Base-by-base conservation (phyloP, 2,797 vertebrate genomes). In the Cirrhinus molitorella region DNA sequence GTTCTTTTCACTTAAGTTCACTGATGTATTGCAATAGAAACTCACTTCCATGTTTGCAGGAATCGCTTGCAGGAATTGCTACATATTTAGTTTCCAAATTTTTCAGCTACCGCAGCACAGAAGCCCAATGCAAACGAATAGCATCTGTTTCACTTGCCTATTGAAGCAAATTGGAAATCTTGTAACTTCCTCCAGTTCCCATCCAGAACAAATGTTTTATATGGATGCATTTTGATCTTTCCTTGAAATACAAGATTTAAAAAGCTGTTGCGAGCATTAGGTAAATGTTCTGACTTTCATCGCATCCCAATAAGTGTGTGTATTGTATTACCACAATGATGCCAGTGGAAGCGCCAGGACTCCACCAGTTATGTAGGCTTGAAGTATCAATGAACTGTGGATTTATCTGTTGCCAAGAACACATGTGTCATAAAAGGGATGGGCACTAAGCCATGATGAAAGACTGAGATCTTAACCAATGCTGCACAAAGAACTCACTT, bases 401-500 rank as follows among this genome's bases (percentile, higher is more conserved):
- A 53, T 66, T 74, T 74, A 82, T 82, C 59, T 66, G 80, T 66
- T 82, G 45, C 59, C 47, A 75, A 66, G 45, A 66, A 63, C 40
- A 51, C 61, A 43, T 70, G n/a, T 70, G 25, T 82, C 45, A 74
- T 55, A 66, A 82, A 63, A 82, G 17, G 80, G 47, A 74, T 65
- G 31, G 59, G 59, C 45, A 65, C 43, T 66, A 74, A 82, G 47
- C 59, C 80, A 65, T 13, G 59, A 74, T 74, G 47, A 66, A 66
- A 81, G 80, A 34, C 45, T 74, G 43, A 74, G 21, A 65, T 74
- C 70, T 81, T 34, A 74, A 81, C 31, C 55, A 31, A 11, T 25
- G 14, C 28, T 40, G 45, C 23, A 47, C 59, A 66, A 66, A 81
- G 70, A 19, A 25, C 59, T 55, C 31, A n/a, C 31, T 82, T 34